These are phyloP conservation scores for Chionodraco myersi DNA, from an alignment of 2,113 vertebrate genomes.

Conservation along the genomic window DNA sequence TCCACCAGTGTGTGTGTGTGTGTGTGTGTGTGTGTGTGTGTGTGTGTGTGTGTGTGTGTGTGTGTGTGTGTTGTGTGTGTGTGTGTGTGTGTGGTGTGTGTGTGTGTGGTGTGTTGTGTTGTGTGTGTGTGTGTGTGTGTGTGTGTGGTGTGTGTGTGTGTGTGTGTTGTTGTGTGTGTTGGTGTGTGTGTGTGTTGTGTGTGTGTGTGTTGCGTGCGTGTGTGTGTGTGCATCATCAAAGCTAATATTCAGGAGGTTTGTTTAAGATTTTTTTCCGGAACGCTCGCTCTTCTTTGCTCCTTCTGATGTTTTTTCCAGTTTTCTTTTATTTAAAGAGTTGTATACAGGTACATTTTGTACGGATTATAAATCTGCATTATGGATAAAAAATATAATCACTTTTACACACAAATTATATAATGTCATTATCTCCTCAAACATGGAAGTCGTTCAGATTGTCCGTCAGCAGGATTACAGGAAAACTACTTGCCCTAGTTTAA, in stretches of 20 bases:
- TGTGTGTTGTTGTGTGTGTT: constrained; percentile 3
- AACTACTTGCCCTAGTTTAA: too few relatives aligned
- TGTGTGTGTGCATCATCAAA: not conserved
- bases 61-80: not conserved
- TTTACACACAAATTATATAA: too few relatives aligned
- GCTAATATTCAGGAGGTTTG: constrained; percentile 5
- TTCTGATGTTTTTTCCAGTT: not conserved
- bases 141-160: too few relatives aligned
- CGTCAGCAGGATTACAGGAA: too few relatives aligned
- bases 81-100: not conserved
- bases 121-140: not conserved
- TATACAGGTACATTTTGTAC: too few relatives aligned
- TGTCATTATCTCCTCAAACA: too few relatives aligned
- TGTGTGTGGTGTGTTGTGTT: too few relatives aligned
- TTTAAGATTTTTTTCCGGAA: not conserved
- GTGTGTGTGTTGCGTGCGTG: not conserved
- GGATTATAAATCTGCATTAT: not conserved
- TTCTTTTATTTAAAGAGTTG: too few relatives aligned
- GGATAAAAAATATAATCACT: too few relatives aligned
- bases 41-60: not conserved
- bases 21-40: constrained; percentile 7
- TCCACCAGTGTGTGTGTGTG: not conserved
- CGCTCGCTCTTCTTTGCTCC: not conserved
- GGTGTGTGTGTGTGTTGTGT: too few relatives aligned
- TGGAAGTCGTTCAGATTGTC: too few relatives aligned